Percentiles rank a stretch among this genome's conserved stretches.
Conservation (phyloP, 2,113 vertebrate species). For the Mixornis gularis region DNA sequence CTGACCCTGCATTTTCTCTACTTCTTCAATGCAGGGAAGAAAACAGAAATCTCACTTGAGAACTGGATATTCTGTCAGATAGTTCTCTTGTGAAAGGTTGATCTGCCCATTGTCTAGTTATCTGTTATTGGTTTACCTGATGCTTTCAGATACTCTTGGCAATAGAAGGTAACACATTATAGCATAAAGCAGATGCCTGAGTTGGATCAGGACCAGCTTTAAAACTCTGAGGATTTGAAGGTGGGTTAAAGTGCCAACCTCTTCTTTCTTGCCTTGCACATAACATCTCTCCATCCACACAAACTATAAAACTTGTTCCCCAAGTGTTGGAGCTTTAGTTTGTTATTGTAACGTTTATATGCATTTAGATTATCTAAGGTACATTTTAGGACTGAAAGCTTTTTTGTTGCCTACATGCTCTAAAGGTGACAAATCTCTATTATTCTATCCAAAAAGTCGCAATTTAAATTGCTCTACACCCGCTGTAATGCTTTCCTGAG, state of each 20-base stretch:
- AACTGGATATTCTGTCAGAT: not conserved
- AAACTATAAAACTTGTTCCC: not conserved
- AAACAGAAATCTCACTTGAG: not conserved
- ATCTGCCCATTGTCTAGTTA: not conserved
- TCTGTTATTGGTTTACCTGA: not conserved
- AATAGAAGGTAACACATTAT: not conserved
- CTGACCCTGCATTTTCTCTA: not conserved
- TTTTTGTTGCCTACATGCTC: slow-evolving; percentile 29
- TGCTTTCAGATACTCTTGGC: not conserved
- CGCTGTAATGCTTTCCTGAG: slow-evolving; percentile 22
- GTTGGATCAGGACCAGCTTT: not conserved
- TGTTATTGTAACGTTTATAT: not conserved
- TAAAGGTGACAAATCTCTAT: slow-evolving; percentile 50
- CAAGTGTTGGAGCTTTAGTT: not conserved
- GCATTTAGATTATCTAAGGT: not conserved
- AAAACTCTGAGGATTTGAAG: not conserved
- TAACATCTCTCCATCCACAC: not conserved
- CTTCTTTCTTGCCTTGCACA: not conserved
- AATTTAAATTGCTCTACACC: slow-evolving; percentile 54
- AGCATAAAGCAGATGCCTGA: not conserved
- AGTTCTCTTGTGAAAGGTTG: not conserved
- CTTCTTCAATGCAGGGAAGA: not conserved
- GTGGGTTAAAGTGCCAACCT: not conserved
- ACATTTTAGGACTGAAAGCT: slow-evolving; percentile 13
- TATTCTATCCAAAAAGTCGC: slow-evolving; percentile 21